Conservation (phyloP, 2,888 invertebrate species). For the Spatulosminthurus flaviceps region DNA sequence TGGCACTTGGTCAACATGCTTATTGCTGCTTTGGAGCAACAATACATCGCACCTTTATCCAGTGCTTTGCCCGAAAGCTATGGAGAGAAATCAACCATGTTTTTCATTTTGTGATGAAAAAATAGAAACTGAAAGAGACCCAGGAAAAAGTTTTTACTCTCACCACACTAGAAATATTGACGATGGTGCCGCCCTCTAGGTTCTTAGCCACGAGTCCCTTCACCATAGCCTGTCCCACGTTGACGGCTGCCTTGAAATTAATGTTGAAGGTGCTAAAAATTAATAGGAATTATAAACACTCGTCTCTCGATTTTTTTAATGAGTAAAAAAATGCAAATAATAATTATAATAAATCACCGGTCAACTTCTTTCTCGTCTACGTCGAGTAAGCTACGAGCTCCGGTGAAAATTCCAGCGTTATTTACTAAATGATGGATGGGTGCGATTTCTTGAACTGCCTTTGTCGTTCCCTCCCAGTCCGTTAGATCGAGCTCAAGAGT, state of each 20-base stretch:
- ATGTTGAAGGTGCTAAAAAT: constrained; percentile 20
- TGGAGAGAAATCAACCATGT: background rate
- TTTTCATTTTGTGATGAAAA: background rate
- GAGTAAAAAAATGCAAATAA: background rate
- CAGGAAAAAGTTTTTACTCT: background rate
- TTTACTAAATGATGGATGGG: constrained; percentile 86
- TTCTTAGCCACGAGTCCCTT: constrained; percentile 13
- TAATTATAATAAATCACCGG: background rate
- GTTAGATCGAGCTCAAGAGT: constrained; percentile 77
- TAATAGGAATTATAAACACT: background rate
- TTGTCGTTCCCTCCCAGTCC: constrained; percentile 79
- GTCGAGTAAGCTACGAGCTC: background rate
- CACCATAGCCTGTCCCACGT: constrained; percentile 16
- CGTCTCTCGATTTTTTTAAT: no score
- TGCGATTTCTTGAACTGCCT: constrained; percentile 71
- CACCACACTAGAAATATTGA: constrained; percentile 33
- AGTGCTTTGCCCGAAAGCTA: constrained; percentile 11
- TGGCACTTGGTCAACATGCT: constrained; percentile 40
- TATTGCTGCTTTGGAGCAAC: constrained; percentile 35
- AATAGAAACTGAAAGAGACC: background rate
- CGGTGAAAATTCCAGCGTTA: constrained; percentile 83
- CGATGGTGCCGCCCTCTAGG: constrained; percentile 36
- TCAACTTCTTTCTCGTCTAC: constrained; percentile 1
- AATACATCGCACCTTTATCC: background rate
- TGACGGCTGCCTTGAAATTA: constrained; percentile 15